Conservation (phyloP, 2,113 vertebrate species). For the Dromaius novaehollandiae region DNA sequence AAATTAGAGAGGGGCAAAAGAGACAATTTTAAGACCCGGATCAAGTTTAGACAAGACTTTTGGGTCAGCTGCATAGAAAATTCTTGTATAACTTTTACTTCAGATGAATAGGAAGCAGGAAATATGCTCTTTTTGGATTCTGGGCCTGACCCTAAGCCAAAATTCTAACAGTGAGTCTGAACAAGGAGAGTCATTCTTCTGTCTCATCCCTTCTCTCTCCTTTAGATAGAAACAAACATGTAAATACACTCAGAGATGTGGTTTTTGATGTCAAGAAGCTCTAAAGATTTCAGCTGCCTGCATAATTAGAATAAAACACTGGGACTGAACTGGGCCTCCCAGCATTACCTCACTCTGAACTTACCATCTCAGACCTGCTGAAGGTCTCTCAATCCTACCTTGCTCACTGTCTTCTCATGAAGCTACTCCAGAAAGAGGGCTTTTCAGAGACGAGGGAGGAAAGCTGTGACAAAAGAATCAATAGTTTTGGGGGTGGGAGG, state of each 20-base stretch:
- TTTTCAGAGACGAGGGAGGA: neutral
- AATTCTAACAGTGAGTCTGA: neutral
- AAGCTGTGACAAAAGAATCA: neutral
- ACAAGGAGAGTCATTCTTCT: neutral
- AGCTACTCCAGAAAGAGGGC: neutral
- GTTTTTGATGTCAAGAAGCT: neutral
- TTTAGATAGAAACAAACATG: neutral
- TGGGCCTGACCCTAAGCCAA: neutral
- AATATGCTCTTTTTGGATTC: neutral
- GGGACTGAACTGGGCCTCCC: neutral
- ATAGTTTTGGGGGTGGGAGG: neutral
- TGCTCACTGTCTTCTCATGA: neutral
- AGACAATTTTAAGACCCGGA: constrained; percentile 19
- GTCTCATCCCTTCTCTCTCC: neutral
- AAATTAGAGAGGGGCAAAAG: constrained; percentile 41
- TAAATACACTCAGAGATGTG: neutral
- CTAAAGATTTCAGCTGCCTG: neutral
- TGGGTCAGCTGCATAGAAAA: neutral
- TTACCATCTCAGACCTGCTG: neutral
- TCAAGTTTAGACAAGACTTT: constrained; percentile 50
- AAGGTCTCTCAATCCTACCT: neutral
- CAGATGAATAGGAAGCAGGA: neutral
- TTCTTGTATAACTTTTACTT: neutral
- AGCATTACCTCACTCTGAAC: neutral
- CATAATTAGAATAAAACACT: neutral